phyloP scores from a whole-genome alignment of 2,113 vertebrate genomes.

The Spea multiplicata region DNA sequence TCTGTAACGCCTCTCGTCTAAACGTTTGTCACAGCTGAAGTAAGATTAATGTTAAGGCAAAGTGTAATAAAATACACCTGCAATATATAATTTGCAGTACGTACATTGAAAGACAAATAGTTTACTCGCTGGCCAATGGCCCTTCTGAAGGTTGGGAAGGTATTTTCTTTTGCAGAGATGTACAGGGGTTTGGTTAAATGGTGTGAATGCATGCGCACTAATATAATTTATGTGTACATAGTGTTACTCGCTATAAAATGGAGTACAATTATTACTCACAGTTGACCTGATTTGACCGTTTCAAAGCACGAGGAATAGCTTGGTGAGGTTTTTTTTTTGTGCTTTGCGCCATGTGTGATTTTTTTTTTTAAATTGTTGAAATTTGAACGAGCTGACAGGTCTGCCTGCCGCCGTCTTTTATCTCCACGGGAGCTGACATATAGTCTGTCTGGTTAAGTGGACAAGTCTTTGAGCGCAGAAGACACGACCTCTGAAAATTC shows the following conservation, averaged over 20 bases:
- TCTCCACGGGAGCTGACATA: constrained; percentile 37
- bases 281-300: not conserved
- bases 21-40: no score
- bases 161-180: no score
- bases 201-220: no score
- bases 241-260: not conserved
- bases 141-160: no score
- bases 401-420: constrained; percentile 26
- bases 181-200: no score
- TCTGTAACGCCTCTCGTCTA: no score
- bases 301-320: constrained; percentile 2
- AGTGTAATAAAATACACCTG: no score
- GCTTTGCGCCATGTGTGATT: not conserved
- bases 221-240: no score
- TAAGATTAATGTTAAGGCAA: no score
- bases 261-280: not conserved
- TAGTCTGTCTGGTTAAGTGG: constrained; percentile 19
- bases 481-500: not conserved
- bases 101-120: no score
- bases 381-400: constrained; percentile 20
- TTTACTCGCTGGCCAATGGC: no score
- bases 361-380: constrained; percentile 25
- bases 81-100: no score
- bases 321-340: constrained; percentile 1
- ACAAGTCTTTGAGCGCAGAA: constrained; percentile 8